Percentiles rank a stretch among this genome's conserved stretches.
Conservation (phyloP, 2,888 invertebrate genomes). For the Drosophila meridionalis region DNA sequence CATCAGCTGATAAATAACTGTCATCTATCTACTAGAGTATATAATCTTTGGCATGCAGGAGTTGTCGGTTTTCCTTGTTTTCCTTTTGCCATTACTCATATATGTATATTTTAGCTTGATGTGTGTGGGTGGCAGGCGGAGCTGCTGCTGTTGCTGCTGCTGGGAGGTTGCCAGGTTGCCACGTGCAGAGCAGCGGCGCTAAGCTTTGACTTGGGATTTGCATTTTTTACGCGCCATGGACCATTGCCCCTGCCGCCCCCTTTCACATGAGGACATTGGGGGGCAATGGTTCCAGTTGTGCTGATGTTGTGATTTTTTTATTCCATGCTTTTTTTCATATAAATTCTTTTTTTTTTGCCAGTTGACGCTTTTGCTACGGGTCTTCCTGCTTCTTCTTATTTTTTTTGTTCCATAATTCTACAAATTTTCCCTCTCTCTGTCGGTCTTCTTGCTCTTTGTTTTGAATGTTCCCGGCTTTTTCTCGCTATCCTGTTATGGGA, state of each 20-base stretch:
- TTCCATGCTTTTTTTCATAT: conserved; percentile 6
- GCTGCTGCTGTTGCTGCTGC: background rate
- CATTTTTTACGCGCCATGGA: conserved; percentile 75
- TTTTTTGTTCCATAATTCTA: conserved; percentile 52
- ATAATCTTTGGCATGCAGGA: background rate
- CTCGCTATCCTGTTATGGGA: conserved; percentile 80
- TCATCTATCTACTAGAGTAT: background rate
- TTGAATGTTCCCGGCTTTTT: conserved; percentile 14
- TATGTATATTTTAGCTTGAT: conserved; percentile 26
- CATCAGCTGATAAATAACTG: background rate
- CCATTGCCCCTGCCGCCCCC: conserved; percentile 21
- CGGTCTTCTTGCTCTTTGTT: background rate
- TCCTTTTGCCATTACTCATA: conserved; percentile 64
- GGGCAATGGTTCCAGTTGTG: conserved; percentile 66
- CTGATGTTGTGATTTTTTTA: conserved; percentile 76
- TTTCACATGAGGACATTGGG: background rate
- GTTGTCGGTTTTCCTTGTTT: background rate
- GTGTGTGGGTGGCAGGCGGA: background rate
- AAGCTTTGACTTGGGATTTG: conserved; percentile 84
- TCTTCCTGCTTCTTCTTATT: conserved; percentile 51
- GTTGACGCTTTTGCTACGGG: conserved; percentile 79
- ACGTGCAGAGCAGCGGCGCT: conserved; percentile 72
- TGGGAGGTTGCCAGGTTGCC: conserved; percentile 69
- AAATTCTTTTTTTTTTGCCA: conserved; percentile 36
- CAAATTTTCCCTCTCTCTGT: background rate